Evolutionary conservation across 2,797 vertebrate species (phyloP).

Genomic region (Erithacus rubecula): DNA sequence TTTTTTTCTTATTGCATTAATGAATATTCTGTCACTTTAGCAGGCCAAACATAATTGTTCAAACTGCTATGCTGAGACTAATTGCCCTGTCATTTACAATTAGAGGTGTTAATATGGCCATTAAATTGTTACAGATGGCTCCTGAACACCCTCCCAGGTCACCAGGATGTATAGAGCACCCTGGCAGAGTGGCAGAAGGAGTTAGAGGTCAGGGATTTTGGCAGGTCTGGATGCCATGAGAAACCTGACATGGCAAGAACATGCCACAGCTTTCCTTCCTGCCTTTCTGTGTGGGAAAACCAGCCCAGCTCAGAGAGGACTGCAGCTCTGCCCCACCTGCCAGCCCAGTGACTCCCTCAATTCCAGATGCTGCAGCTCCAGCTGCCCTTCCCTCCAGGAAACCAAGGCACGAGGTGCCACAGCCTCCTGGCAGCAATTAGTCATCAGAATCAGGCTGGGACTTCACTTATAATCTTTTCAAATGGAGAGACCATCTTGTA

Average conservation of each 20-base stretch:
- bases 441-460: background rate
- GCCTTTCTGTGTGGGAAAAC: rapidly evolving
- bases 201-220: background rate
- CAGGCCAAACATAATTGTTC: conserved; percentile 18
- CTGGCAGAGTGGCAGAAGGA: background rate
- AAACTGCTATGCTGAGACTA: conserved; percentile 11
- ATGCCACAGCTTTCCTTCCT: background rate
- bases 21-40: conserved; percentile 41
- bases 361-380: background rate
- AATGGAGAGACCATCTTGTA: background rate
- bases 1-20: background rate
- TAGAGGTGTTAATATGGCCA: conserved; percentile 26
- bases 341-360: rapidly evolving
- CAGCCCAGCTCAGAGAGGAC: rapidly evolving
- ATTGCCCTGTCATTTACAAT: conserved; percentile 38
- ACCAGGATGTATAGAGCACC: rapidly evolving
- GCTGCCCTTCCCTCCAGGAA: background rate
- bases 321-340: background rate
- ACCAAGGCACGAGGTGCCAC: background rate
- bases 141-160: background rate
- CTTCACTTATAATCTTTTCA: background rate
- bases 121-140: background rate
- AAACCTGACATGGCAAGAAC: background rate
- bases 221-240: background rate
- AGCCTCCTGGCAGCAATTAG: background rate